These are phyloP conservation scores for Melitaea athalia DNA, from an alignment of 2,888 invertebrate genomes.

Conservation along the genomic window DNA sequence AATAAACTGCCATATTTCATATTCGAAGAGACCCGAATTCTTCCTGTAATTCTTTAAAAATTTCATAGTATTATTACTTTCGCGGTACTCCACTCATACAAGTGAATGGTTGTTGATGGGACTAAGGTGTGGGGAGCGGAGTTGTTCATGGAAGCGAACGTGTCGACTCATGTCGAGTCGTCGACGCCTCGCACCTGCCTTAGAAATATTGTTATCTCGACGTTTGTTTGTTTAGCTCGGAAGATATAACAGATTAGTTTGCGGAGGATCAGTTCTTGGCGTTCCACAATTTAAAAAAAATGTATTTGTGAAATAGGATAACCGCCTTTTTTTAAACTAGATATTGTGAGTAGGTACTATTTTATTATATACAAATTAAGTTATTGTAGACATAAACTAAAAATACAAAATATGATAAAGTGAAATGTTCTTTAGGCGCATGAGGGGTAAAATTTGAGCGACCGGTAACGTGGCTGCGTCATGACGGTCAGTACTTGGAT, in stretches of 20 bases:
- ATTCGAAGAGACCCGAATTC: background rate
- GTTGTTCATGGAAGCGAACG: conserved; percentile 2
- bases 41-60: background rate
- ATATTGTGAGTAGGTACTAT: no score
- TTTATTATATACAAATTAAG: no score
- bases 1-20: background rate
- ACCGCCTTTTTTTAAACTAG: no score
- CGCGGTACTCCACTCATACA: background rate
- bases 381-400: no score
- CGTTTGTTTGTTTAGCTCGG: conserved; percentile 27
- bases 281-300: no score
- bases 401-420: no score
- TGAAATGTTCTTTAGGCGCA: no score
- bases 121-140: no score
- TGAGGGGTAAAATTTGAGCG: no score
- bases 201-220: conserved; percentile 36
- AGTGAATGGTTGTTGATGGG: conserved; percentile 13
- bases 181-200: conserved; percentile 30
- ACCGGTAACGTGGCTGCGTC: no score
- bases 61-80: background rate
- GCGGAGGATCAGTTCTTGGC: background rate
- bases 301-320: no score
- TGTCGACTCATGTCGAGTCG: conserved; percentile 3
- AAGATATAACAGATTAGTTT: conserved; percentile 14
- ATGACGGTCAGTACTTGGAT: no score